Evolutionary conservation across 35 echinoderm and acorn worm species (phyloP).

Genomic region (Diadema setosum): DNA sequence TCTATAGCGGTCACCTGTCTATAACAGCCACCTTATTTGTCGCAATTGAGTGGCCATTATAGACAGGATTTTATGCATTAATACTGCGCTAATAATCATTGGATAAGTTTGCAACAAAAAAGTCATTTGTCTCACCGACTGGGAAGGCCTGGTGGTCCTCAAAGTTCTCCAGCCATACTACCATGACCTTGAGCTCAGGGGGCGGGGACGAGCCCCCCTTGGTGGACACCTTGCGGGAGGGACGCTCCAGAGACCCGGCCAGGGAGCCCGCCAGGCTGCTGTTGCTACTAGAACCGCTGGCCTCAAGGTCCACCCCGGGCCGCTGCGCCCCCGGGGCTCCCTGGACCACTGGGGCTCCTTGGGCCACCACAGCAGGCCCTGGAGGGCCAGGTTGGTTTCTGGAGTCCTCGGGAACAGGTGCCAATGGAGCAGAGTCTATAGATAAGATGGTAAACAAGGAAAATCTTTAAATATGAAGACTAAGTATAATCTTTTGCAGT

Average conservation of each 20-base stretch:
- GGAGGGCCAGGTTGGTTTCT: not conserved
- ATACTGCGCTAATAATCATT: no score
- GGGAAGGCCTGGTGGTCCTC: constrained; percentile 85
- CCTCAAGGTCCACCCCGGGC: not conserved
- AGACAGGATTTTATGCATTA: no score
- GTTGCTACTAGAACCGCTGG: constrained; percentile 11
- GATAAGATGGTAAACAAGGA: no score
- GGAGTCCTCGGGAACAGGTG: not conserved
- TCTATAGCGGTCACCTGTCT: no score
- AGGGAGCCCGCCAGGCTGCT: constrained; percentile 16
- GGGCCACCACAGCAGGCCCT: no score
- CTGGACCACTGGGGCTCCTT: not conserved
- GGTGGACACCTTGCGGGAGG: constrained; percentile 59
- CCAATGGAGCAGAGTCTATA: not conserved
- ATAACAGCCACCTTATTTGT: no score
- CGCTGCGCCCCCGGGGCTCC: not conserved
- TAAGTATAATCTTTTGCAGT: no score
- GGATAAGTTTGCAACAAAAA: no score
- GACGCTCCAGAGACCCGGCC: constrained; percentile 26
- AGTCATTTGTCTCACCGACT: constrained; percentile 72
- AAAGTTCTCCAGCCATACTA: constrained; percentile 98
- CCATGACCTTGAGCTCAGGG: constrained; percentile 83
- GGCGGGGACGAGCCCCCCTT: constrained; percentile 44
- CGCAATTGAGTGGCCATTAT: no score
- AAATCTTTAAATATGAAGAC: no score